Conservation (phyloP, 2,888 invertebrate genomes). For the Apotomis betuletana region DNA sequence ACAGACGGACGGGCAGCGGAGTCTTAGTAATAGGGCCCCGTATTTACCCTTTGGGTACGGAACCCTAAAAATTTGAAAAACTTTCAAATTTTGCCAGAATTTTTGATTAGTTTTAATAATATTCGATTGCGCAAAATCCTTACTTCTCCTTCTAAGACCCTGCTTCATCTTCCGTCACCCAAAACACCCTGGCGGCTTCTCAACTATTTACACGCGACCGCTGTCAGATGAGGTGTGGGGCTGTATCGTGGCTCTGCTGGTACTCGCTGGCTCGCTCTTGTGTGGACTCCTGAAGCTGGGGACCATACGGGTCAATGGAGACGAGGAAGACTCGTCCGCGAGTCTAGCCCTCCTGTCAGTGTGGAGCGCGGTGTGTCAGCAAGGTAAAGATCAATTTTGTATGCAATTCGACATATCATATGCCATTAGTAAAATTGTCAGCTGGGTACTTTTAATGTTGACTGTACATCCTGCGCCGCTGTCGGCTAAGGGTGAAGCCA, state of each 20-base stretch:
- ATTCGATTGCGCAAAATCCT: background rate
- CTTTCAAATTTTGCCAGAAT: too few species aligned
- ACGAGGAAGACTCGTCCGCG: slow-evolving; percentile 65
- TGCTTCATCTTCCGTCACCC: slow-evolving; percentile 88
- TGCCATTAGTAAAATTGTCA: too few species aligned
- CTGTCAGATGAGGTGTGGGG: slow-evolving; percentile 84
- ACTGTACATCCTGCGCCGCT: too few species aligned
- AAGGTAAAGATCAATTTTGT: slow-evolving; percentile 59
- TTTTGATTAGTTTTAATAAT: too few species aligned
- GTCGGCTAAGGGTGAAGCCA: too few species aligned
- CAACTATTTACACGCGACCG: slow-evolving; percentile 86
- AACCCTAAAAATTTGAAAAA: too few species aligned
- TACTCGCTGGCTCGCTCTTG: slow-evolving; percentile 55
- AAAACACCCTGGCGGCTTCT: slow-evolving; percentile 82
- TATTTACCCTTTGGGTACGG: too few species aligned
- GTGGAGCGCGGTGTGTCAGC: slow-evolving; percentile 76
- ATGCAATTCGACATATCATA: background rate
- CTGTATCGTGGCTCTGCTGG: slow-evolving; percentile 66
- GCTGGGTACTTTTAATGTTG: too few species aligned
- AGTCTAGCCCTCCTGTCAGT: slow-evolving; percentile 76
- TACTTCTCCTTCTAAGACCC: slow-evolving; percentile 68
- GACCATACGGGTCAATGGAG: slow-evolving; percentile 45
- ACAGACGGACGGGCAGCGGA: too few species aligned
- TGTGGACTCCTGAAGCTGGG: slow-evolving; percentile 58
- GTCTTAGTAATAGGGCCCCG: too few species aligned